phyloP scores from a whole-genome alignment of 2,797 vertebrate species.

The Enteromius viviparus region DNA sequence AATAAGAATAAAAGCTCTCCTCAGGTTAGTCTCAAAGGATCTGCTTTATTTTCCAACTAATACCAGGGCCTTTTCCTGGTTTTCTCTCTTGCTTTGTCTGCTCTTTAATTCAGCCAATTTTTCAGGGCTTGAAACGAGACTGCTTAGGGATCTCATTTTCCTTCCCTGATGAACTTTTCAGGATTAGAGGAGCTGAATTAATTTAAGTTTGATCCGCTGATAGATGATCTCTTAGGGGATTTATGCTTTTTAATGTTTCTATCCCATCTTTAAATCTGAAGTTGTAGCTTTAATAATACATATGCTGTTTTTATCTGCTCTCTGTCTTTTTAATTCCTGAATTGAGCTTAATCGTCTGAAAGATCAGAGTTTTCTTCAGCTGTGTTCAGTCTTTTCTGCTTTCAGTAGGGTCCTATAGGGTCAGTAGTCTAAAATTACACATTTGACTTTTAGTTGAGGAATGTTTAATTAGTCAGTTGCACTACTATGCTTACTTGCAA shows the following conservation, averaged over 20 bases:
- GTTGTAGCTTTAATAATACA: slow-evolving; percentile 3
- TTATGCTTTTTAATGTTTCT: not conserved
- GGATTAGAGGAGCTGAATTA: not conserved
- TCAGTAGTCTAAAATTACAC: not conserved
- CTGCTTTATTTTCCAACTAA: slow-evolving; percentile 2
- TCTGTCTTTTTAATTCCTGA: slow-evolving; percentile 3
- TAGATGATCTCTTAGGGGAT: slow-evolving; percentile 1
- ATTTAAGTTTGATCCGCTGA: not conserved
- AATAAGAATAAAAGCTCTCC: not conserved
- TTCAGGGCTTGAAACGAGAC: not conserved
- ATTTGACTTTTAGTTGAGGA: no score
- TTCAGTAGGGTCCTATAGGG: no score
- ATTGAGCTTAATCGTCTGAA: not conserved
- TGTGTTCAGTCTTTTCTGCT: not conserved
- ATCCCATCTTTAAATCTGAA: not conserved
- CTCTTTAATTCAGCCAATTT: slow-evolving; percentile 2
- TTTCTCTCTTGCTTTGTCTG: not conserved
- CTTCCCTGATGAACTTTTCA: slow-evolving; percentile 1
- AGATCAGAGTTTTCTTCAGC: not conserved
- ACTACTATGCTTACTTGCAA: not conserved
- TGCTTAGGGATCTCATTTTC: not conserved
- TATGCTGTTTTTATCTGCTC: not conserved
- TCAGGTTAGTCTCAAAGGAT: not conserved
- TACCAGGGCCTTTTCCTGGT: not conserved
- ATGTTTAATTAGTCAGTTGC: not conserved